These are phyloP conservation scores for Aporophyla nigra DNA, from an alignment of 2,888 invertebrate genomes.

Conservation along the genomic window DNA sequence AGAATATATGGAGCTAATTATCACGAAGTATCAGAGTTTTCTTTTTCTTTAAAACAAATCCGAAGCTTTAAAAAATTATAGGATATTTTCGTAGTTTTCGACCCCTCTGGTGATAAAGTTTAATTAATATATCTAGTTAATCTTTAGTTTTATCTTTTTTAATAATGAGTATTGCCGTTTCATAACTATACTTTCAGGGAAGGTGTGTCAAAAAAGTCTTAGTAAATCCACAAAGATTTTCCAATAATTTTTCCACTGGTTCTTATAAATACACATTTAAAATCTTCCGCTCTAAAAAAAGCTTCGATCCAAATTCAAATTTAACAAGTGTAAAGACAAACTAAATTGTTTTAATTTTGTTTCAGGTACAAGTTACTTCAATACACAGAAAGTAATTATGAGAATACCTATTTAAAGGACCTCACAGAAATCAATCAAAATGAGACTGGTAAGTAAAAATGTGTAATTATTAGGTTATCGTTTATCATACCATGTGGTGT, in stretches of 20 bases:
- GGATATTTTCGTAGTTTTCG: not conserved
- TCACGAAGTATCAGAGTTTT: too few relatives aligned
- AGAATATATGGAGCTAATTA: not conserved
- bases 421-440: conserved; percentile 75
- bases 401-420: conserved; percentile 69
- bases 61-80: too few relatives aligned
- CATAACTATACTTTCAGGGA: not conserved
- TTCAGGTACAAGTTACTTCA: conserved; percentile 81
- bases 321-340: not conserved
- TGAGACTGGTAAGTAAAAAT: conserved; percentile 86
- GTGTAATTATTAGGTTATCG: not conserved
- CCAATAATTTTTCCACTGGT: not conserved
- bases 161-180: not conserved
- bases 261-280: not conserved
- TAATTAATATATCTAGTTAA: not conserved
- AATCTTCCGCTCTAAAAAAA: not conserved
- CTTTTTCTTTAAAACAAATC: not conserved
- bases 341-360: conserved; percentile 67
- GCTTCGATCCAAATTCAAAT: not conserved
- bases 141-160: not conserved
- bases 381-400: conserved; percentile 74
- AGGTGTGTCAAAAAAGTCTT: not conserved
- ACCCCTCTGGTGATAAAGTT: not conserved
- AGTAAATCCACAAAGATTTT: not conserved
- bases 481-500: too few relatives aligned